Percentiles rank a stretch among this genome's conserved stretches.
phyloP scores from a whole-genome alignment of 2,797 vertebrate genomes.

The Diplodus puntazzo region DNA sequence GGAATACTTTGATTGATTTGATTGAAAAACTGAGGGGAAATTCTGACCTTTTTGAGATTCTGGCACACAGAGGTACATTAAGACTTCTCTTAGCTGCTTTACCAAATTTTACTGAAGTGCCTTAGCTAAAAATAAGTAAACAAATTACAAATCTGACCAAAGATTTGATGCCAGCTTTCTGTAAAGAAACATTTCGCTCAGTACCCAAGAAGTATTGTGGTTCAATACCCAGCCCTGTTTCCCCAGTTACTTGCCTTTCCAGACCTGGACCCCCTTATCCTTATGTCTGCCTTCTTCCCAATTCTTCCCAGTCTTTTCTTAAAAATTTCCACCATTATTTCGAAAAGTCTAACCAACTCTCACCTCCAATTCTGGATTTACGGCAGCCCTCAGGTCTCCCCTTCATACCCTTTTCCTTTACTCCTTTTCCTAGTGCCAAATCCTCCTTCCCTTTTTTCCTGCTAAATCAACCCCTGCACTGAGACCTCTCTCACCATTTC shows the following conservation, averaged over 20 bases:
- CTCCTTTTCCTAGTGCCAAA: conserved; percentile 39
- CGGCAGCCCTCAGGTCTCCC: conserved; percentile 39
- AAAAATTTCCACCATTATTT: conserved; percentile 23
- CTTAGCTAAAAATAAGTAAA: background rate
- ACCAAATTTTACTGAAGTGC: background rate
- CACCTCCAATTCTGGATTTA: background rate
- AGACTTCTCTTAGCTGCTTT: background rate
- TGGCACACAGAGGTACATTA: background rate
- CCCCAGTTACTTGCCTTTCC: background rate
- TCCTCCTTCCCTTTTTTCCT: conserved; percentile 38
- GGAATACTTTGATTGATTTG: background rate
- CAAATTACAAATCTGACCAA: background rate
- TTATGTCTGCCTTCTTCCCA: conserved; percentile 25
- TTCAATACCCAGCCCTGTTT: conserved; percentile 20
- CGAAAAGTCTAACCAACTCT: conserved; percentile 25
- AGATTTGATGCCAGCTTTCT: background rate
- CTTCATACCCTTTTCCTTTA: conserved; percentile 29
- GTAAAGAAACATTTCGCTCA: background rate
- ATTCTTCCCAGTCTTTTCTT: conserved; percentile 4
- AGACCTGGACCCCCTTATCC: conserved; percentile 10
- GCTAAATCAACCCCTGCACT: conserved; percentile 34
- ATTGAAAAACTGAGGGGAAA: background rate
- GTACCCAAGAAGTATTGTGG: conserved; percentile 1
- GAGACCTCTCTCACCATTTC: conserved; percentile 17
- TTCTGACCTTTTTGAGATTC: background rate